Base-by-base conservation (phyloP, 2,113 vertebrate species). In the Zapus hudsonius region DNA sequence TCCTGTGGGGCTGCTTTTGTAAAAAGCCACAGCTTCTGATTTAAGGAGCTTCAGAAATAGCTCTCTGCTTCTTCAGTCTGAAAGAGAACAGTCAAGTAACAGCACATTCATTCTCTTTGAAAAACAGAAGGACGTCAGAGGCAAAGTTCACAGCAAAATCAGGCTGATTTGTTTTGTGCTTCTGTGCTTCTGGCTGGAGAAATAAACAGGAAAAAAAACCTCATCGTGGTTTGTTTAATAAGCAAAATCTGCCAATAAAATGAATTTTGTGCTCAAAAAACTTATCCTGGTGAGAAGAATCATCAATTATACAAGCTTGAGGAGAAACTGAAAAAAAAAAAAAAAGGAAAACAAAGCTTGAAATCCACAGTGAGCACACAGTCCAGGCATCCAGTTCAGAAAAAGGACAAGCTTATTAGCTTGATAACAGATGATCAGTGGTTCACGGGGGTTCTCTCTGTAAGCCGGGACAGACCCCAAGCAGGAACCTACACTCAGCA, bases 1-100 rank as follows among this genome's bases (percentile, higher is more conserved):
- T 97, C 98, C 98, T 98, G 98, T 97, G 98, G 98, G 98, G 98
- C 98, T 98, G 97, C 97, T 98, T 98, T 98, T 98, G 98, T 98
- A 98, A 98, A 98, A 97, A 98, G 97, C 97, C 97, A 97, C 97
- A 97, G 98, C 98, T 98, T 98, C 98, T 98, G 98, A 98, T 98
- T 98, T 98, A 98, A 98, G 98, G 95, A 97, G 97, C 97, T 98
- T 98, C 97, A 98, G 97, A 98, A 98, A 98, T 97, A 98, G 96
- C 98, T 98, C 97, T 98, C 97, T 89, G 94, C 93, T 95, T 97
- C 97, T 98, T 98, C 97, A 94, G 96, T 97, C 95, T 98, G 96
- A 95, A 97, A 97, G 97, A 97, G 97, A 97, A 90, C 97, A 97
- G 97, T 96, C 96, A 89, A 97, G 95, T 96, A 97, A 97, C 97